Evolutionary conservation across 1,140 invertebrate genomes (phyloP).

Genomic region (Daktulosphaira vitifoliae): DNA sequence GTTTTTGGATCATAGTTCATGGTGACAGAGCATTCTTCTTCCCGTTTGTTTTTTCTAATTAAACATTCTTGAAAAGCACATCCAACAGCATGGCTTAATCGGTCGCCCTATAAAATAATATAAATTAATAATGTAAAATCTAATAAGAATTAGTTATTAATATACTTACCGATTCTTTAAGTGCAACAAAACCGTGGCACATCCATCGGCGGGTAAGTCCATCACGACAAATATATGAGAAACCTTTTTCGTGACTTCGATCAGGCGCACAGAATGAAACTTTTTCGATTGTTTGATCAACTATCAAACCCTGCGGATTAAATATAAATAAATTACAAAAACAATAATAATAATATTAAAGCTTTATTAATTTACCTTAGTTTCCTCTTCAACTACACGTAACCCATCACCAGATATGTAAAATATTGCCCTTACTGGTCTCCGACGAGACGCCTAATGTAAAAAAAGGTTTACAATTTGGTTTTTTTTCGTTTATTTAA

Average conservation of each 20-base stretch:
- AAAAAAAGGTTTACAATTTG: slow-evolving; percentile 28
- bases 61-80: slow-evolving; percentile 98
- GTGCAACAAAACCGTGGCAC: slow-evolving; percentile 97
- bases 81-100: slow-evolving; percentile 95
- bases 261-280: slow-evolving; percentile 99
- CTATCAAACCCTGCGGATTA: slow-evolving; percentile 73
- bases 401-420: slow-evolving; percentile 96
- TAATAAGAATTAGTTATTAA: not conserved
- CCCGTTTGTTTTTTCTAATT: slow-evolving; percentile 93
- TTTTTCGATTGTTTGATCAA: slow-evolving; percentile 99
- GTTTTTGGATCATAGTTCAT: slow-evolving; percentile 90
- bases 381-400: slow-evolving; percentile 96
- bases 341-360: too few relatives aligned
- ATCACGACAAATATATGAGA: slow-evolving; percentile 85
- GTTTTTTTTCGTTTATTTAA: not conserved
- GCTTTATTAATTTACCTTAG: too few relatives aligned
- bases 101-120: slow-evolving; percentile 65
- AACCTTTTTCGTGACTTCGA: slow-evolving; percentile 94
- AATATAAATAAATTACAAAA: slow-evolving; percentile 30
- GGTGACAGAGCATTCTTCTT: slow-evolving; percentile 89
- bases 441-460: slow-evolving; percentile 72
- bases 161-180: slow-evolving; percentile 73
- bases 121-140: not conserved
- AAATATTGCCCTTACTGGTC: slow-evolving; percentile 79
- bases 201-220: slow-evolving; percentile 88